phyloP scores from a whole-genome alignment of 2,113 vertebrate genomes.

The Paradoxurus hermaphroditus region DNA sequence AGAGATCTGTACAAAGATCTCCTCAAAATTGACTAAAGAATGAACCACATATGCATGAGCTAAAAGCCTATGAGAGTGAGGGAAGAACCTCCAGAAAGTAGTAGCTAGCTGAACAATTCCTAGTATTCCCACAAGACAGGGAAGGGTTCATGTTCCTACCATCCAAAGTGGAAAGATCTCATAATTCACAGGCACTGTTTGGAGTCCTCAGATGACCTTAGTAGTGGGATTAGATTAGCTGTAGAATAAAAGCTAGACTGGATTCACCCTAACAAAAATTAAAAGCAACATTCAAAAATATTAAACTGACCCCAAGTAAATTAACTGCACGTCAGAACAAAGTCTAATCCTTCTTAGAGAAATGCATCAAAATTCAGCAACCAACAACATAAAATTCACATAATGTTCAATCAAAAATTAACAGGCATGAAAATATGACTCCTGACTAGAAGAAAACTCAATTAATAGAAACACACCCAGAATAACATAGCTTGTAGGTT shows the following conservation, averaged over 20 bases:
- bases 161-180: neutral
- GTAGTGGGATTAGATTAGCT: neutral
- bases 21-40: neutral
- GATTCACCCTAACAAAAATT: neutral
- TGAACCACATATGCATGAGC: neutral
- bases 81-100: neutral
- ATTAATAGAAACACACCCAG: neutral
- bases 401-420: neutral
- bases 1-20: neutral
- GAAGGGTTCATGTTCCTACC: neutral
- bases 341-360: conserved; percentile 12
- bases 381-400: neutral
- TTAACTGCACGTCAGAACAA: neutral
- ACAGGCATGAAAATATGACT: neutral
- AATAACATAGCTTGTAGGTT: neutral
- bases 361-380: neutral
- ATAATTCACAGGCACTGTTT: neutral
- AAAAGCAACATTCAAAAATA: neutral
- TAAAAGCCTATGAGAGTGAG: neutral
- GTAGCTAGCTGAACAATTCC: neutral
- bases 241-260: neutral
- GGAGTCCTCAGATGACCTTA: neutral
- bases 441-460: neutral
- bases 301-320: neutral
- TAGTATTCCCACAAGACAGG: neutral